A percentile compares a stretch with the other conserved stretches of the same genome.
Evolutionary conservation across 2,113 vertebrate species (phyloP).

Genomic region (Podarcis cretensis): DNA sequence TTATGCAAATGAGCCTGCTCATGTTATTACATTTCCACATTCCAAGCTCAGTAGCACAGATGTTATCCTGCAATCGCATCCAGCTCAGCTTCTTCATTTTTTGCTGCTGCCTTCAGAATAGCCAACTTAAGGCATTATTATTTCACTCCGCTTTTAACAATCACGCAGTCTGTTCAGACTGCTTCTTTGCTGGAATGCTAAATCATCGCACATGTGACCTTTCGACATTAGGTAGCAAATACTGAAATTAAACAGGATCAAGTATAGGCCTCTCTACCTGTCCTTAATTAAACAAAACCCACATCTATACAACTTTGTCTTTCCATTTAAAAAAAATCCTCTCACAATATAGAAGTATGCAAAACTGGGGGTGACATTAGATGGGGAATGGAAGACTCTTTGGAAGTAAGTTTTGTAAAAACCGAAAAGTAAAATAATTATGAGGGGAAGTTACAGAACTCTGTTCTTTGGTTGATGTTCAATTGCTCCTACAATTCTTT

Average conservation of each 20-base stretch:
- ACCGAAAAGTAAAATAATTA: too few species aligned
- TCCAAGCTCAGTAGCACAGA: conserved; percentile 50
- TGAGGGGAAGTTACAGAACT: too few species aligned
- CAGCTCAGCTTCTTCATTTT: not conserved
- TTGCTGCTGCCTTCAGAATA: not conserved
- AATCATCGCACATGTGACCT: not conserved
- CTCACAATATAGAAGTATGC: too few species aligned
- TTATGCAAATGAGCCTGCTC: conserved; percentile 56
- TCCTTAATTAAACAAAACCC: not conserved
- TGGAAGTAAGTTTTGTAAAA: too few species aligned
- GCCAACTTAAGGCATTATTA: not conserved
- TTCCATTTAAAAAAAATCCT: too few species aligned
- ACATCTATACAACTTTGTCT: too few species aligned
- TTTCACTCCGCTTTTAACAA: not conserved
- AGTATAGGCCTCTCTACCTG: not conserved
- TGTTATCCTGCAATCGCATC: conserved; percentile 37
- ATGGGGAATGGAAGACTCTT: too few species aligned
- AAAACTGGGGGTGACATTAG: too few species aligned
- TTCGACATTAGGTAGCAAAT: not conserved
- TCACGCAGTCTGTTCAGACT: not conserved
- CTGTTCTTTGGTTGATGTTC: too few species aligned
- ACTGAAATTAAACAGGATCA: not conserved
- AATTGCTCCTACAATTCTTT: too few species aligned
- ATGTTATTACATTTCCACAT: conserved; percentile 49
- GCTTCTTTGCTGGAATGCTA: not conserved